Evolutionary conservation across 2,797 vertebrate genomes (phyloP).

Genomic region (Diceros bicornis): DNA sequence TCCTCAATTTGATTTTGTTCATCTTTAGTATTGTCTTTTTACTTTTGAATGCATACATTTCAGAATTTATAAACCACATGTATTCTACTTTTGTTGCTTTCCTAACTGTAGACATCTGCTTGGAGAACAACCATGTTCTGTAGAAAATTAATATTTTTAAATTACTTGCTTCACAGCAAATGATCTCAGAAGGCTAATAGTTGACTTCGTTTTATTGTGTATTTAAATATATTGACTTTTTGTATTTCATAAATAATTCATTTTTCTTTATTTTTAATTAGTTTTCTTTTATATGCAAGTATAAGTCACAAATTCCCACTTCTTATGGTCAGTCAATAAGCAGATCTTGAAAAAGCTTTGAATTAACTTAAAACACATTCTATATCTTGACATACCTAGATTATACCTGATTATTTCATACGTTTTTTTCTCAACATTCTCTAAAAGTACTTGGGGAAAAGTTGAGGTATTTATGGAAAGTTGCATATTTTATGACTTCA

Average conservation of each 20-base stretch:
- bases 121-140: neutral
- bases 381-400: neutral
- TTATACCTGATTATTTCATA: constrained; percentile 53
- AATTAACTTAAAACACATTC: constrained; percentile 40
- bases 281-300: constrained; percentile 12
- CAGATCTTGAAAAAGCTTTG: constrained; percentile 1
- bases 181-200: neutral
- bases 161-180: neutral
- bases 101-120: neutral
- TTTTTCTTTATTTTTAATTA: constrained; percentile 31
- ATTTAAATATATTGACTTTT: neutral
- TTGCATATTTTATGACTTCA: neutral
- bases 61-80: neutral
- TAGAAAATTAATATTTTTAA: constrained; percentile 46
- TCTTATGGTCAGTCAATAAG: neutral
- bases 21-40: constrained; percentile 19
- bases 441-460: neutral
- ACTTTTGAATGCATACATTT: constrained; percentile 16
- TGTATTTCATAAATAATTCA: neutral
- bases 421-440: neutral
- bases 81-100: neutral
- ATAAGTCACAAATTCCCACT: neutral
- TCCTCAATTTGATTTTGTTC: constrained; percentile 45
- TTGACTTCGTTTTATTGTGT: constrained; percentile 36
- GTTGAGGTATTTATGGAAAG: neutral